These are phyloP conservation scores for Glaucomys volans DNA, from an alignment of 2,113 vertebrate species.

Conservation along the genomic window DNA sequence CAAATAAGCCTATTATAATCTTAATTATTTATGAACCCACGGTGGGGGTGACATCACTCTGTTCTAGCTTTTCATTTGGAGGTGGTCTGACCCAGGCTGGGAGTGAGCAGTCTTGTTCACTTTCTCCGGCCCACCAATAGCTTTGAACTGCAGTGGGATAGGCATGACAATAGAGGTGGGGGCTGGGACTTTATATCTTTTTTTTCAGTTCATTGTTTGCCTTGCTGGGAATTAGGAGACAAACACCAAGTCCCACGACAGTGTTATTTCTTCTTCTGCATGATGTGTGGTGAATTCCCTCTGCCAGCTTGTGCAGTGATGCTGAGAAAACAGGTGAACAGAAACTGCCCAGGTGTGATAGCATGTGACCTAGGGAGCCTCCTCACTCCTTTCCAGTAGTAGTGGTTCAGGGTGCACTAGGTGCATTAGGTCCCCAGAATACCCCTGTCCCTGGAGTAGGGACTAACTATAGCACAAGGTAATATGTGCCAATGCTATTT, in stretches of 20 bases:
- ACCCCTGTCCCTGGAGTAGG: constrained; percentile 58
- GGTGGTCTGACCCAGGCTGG: background rate
- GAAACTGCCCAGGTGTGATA: constrained; percentile 67
- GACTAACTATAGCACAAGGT: constrained; percentile 72
- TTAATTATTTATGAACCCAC: background rate
- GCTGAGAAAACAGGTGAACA: constrained; percentile 76
- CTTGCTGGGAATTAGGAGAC: constrained; percentile 36
- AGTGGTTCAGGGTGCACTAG: background rate
- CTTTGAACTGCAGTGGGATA: background rate
- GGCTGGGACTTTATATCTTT: background rate
- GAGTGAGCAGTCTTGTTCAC: background rate
- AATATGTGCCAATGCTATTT: constrained; percentile 87
- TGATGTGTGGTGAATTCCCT: constrained; percentile 66
- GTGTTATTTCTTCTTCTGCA: constrained; percentile 80
- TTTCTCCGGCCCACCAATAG: background rate
- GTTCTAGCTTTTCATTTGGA: background rate
- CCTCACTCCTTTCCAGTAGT: background rate
- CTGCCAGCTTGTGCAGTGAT: constrained; percentile 73
- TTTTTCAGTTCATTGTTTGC: background rate
- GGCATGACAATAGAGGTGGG: background rate
- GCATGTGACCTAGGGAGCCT: constrained; percentile 72
- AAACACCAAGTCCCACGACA: constrained; percentile 72
- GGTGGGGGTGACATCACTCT: background rate
- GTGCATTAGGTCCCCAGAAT: background rate
- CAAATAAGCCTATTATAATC: constrained; percentile 53